Evolutionary conservation across 1,140 invertebrate species (phyloP).

Genomic region (Ridgeia piscesae): DNA sequence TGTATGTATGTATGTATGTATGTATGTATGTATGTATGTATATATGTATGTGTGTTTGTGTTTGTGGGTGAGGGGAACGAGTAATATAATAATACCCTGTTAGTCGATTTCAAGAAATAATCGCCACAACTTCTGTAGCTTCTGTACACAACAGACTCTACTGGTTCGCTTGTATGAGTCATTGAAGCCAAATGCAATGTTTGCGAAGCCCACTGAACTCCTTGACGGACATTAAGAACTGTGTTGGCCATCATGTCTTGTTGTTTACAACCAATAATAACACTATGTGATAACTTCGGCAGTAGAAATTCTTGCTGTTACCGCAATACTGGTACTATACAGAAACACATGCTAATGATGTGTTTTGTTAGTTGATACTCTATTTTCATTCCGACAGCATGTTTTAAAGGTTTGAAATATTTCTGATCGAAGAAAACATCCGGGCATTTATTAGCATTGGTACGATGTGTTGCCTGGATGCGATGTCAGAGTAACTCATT

Average conservation of each 20-base stretch:
- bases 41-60: too few relatives aligned
- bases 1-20: too few relatives aligned
- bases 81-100: too few relatives aligned
- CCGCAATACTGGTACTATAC: too few relatives aligned
- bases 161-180: background rate
- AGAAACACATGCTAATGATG: too few relatives aligned
- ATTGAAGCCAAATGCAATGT: background rate
- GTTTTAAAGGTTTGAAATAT: background rate
- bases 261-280: background rate
- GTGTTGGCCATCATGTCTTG: background rate
- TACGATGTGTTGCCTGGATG: background rate
- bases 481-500: background rate
- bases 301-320: too few relatives aligned
- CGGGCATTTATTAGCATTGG: background rate
- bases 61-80: too few relatives aligned
- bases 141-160: background rate
- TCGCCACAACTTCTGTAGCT: background rate
- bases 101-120: background rate
- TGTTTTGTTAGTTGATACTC: too few relatives aligned
- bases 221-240: too few relatives aligned
- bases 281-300: background rate
- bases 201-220: background rate
- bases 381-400: too few relatives aligned
- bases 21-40: too few relatives aligned
- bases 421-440: background rate